Evolutionary conservation across 1,140 invertebrate genomes (phyloP).

Genomic region (Neodiprion fabricii): DNA sequence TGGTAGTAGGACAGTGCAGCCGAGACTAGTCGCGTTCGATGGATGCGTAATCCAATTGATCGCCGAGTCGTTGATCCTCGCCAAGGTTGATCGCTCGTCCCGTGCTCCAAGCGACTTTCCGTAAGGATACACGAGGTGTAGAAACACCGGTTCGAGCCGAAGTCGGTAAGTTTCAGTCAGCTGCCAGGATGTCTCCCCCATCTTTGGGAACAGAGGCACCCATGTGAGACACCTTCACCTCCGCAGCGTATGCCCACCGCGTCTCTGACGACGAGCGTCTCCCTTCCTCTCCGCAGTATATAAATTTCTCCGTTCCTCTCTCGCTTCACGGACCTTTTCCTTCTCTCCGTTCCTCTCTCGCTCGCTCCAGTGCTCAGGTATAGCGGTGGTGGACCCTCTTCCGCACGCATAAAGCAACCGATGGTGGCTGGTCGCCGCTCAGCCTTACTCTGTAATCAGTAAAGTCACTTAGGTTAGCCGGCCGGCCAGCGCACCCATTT

Average conservation of each 20-base stretch:
- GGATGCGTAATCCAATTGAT: neutral
- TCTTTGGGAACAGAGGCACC: slow-evolving; percentile 58
- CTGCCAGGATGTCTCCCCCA: slow-evolving; percentile 63
- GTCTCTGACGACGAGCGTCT: slow-evolving; percentile 25
- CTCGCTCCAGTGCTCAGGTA: slow-evolving; percentile 18
- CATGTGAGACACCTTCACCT: slow-evolving; percentile 62
- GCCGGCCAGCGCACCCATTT: slow-evolving; percentile 31
- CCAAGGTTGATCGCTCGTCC: neutral
- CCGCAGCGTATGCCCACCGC: slow-evolving; percentile 22
- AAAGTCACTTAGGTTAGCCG: slow-evolving; percentile 26
- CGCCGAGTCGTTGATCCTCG: neutral
- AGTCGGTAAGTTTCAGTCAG: slow-evolving; percentile 63
- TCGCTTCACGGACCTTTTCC: slow-evolving; percentile 16
- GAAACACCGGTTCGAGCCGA: slow-evolving; percentile 58
- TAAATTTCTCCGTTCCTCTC: too few relatives aligned
- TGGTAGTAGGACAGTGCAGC: too few relatives aligned
- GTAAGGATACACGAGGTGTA: slow-evolving; percentile 9
- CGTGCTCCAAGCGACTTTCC: slow-evolving; percentile 7
- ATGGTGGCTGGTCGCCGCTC: slow-evolving; percentile 18
- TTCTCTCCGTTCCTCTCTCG: neutral
- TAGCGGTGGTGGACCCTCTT: neutral
- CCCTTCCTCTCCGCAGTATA: slow-evolving; percentile 48
- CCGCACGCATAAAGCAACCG: slow-evolving; percentile 8
- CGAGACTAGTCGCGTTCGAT: neutral
- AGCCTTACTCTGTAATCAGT: slow-evolving; percentile 32